Percentiles rank a stretch among this genome's conserved stretches.
Evolutionary conservation across 2,113 vertebrate genomes (phyloP).

Genomic region (Sterrhoptilus dennistouni): DNA sequence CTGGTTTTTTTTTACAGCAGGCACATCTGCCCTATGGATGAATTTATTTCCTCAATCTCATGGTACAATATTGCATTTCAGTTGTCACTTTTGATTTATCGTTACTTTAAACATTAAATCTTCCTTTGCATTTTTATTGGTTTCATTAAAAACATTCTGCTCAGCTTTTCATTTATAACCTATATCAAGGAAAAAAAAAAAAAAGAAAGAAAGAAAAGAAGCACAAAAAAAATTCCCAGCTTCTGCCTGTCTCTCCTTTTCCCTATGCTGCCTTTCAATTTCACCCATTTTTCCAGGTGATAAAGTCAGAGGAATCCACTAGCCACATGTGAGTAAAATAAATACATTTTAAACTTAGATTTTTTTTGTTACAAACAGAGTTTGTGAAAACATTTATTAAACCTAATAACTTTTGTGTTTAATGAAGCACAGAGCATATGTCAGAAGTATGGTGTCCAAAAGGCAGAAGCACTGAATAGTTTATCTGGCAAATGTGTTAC

Average conservation of each 20-base stretch:
- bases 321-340: neutral
- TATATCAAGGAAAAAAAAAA: conserved; percentile 45
- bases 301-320: neutral
- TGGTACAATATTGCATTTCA: conserved; percentile 79
- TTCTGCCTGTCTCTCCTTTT: conserved; percentile 1
- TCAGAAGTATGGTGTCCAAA: conserved; percentile 69
- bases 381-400: conserved; percentile 71
- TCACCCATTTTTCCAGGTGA: neutral
- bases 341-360: conserved; percentile 17
- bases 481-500: conserved; percentile 73
- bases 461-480: conserved; percentile 58
- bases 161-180: conserved; percentile 72
- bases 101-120: conserved; percentile 82
- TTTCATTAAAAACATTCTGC: conserved; percentile 81
- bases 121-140: conserved; percentile 83
- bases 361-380: conserved; percentile 48
- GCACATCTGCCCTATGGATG: conserved; percentile 72
- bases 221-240: neutral
- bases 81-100: conserved; percentile 82
- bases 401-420: conserved; percentile 70
- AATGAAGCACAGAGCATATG: conserved; percentile 75
- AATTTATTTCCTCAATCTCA: conserved; percentile 82
- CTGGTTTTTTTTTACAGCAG: conserved; percentile 9
- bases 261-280: neutral
- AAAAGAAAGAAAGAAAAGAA: neutral